Conservation (phyloP, 2,113 vertebrate genomes). For the Myxocyprinus asiaticus region DNA sequence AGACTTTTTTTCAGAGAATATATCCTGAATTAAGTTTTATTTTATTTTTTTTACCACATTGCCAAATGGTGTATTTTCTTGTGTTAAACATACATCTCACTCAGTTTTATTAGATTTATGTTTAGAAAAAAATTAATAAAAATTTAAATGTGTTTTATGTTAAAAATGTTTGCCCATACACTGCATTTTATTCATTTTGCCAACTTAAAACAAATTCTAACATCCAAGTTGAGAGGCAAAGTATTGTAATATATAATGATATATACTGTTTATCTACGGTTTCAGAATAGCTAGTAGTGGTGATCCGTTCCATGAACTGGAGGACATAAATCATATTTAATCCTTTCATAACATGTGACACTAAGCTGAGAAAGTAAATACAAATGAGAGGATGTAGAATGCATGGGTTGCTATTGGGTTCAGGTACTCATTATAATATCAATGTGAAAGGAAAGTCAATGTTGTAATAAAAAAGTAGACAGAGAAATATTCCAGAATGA, state of each 20-base stretch:
- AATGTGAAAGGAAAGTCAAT: conserved; percentile 47
- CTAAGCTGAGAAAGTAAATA: conserved; percentile 36
- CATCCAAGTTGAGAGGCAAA: conserved; percentile 2
- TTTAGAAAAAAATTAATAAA: no score
- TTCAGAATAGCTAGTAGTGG: conserved; percentile 2
- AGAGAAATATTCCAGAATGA: conserved; percentile 56
- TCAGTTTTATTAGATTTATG: no score
- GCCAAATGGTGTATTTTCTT: no score
- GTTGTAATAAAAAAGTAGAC: conserved; percentile 29
- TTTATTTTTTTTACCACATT: no score
- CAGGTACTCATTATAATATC: conserved; percentile 45
- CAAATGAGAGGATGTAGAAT: conserved; percentile 29
- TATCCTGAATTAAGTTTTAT: no score
- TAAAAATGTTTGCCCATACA: no score
- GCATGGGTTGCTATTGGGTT: conserved; percentile 14
- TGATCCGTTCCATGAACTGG: conserved; percentile 30
- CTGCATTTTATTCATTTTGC: background rate
- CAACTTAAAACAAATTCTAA: background rate
- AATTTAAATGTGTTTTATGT: no score
- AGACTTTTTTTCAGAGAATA: no score
- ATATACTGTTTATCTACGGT: background rate
- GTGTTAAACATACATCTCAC: no score
- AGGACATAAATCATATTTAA: conserved; percentile 42
- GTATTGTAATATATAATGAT: background rate
- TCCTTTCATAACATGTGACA: conserved; percentile 41